Evolutionary conservation across 2,888 invertebrate genomes (phyloP), one percentile per base, ranked within the genome.

Genomic region (Stegana nigrithorax): DNA sequence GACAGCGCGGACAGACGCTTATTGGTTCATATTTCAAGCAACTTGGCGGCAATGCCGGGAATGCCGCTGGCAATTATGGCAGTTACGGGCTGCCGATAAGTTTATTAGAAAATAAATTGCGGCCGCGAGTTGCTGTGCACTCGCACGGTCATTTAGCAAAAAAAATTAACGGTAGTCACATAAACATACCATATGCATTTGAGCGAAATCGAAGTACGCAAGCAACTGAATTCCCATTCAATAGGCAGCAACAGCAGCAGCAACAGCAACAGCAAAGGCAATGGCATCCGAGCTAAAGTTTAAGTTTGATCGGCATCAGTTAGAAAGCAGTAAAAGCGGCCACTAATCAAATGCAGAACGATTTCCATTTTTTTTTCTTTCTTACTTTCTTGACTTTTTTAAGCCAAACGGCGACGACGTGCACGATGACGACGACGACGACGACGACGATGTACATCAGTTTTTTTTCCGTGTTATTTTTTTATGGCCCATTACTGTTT

Each of bases 71-170:
- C 39, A 17, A 39, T 39, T 39, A 17, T 47, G 8, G 21, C 23
- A n/a, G 10, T 47, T 23, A 55, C n/a, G 32, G 75, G 17, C 73
- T 51, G 75, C 72, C 78, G 75, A 76, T 76, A 76, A 80, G 75
- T 76, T 76, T 76, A 76, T 76, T 80, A 78, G 80, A 76, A n/a
- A 67, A 76, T 76, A 80, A 76, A 76, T 76, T 76, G 75, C 75
- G 78, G 39, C 39, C 14, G 39, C n/a, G 39, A 4, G 5, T n/a
- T n/a, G n/a, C n/a, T n/a, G n/a, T n/a, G n/a, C n/a, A n/a, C n/a
- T n/a, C n/a, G n/a, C n/a, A n/a, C n/a, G n/a, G n/a, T n/a, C n/a
- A n/a, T n/a, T n/a, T n/a, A n/a, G n/a, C n/a, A n/a, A n/a, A n/a
- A n/a, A n/a, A n/a, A n/a, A n/a, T 39, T 39, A 39, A 39, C 39